A percentile compares a stretch with the other conserved stretches of the same genome.
phyloP scores from a whole-genome alignment of 2,888 invertebrate genomes.

The Synanthedon andrenaeformis region DNA sequence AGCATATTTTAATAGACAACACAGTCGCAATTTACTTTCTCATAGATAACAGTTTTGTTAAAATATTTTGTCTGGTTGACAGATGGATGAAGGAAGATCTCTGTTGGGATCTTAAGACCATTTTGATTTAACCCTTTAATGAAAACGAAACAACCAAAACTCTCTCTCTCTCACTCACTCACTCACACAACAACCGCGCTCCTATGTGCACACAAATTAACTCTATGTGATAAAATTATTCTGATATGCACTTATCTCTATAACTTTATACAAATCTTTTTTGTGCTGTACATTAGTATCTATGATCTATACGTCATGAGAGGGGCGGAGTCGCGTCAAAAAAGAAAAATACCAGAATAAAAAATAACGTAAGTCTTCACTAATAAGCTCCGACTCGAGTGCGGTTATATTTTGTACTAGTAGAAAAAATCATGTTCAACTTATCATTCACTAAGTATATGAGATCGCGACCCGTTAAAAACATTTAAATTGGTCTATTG shows the following conservation, averaged over 20 bases:
- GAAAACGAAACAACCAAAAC: too few species aligned
- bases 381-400: conserved; percentile 4
- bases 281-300: conserved; percentile 54
- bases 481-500: too few species aligned
- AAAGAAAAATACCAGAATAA: conserved; percentile 32
- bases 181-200: conserved; percentile 7
- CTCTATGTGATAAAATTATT: conserved; percentile 58
- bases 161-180: neutral
- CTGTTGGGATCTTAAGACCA: too few species aligned
- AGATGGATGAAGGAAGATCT: too few species aligned
- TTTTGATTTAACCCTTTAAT: too few species aligned
- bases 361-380: conserved; percentile 16
- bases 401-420: conserved; percentile 20
- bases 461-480: too few species aligned
- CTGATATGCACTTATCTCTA: conserved; percentile 67
- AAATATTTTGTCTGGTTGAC: too few species aligned
- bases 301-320: conserved; percentile 19
- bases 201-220: conserved; percentile 40
- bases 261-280: conserved; percentile 55
- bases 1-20: too few species aligned
- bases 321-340: conserved; percentile 25
- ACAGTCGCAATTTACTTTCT: too few species aligned
- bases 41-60: too few species aligned
- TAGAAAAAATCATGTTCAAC: too few species aligned
- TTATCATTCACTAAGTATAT: too few species aligned